Evolutionary conservation across 35 echinoderm and acorn worm species (phyloP).

Genomic region (Ophioderma brevispina): DNA sequence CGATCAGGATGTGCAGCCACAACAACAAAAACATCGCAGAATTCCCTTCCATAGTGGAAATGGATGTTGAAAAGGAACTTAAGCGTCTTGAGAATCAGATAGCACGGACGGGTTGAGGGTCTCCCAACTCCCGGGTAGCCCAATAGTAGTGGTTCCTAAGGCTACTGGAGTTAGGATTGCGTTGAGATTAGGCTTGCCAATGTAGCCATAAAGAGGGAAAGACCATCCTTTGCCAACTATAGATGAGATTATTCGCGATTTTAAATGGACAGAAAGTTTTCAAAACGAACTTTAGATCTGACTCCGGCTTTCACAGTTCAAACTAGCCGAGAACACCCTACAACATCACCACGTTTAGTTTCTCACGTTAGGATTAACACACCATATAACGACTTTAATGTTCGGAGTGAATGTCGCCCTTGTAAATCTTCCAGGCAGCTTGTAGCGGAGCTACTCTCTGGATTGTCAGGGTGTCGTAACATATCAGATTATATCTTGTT

Average conservation of each 20-base stretch:
- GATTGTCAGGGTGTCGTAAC: conserved; percentile 43
- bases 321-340: conserved; percentile 18
- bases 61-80: conserved; percentile 57
- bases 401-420: too few relatives aligned
- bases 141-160: conserved; percentile 70
- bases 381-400: too few relatives aligned
- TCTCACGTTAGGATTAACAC: too few relatives aligned
- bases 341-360: conserved; percentile 66
- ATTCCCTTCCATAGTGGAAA: conserved; percentile 76
- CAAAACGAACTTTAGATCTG: conserved; percentile 68
- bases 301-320: conserved; percentile 70
- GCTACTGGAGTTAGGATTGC: conserved; percentile 40
- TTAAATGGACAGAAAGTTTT: conserved; percentile 52
- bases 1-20: conserved; percentile 33
- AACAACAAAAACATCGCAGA: conserved; percentile 34
- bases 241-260: conserved; percentile 41
- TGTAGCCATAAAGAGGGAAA: conserved; percentile 47
- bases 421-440: too few relatives aligned
- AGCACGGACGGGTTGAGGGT: conserved; percentile 50
- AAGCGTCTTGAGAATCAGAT: conserved; percentile 31
- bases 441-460: conserved; percentile 46
- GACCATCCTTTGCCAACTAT: conserved; percentile 61
- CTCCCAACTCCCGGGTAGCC: conserved; percentile 83
- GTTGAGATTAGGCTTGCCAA: conserved; percentile 62
- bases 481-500: conserved; percentile 82